These are phyloP conservation scores for Scrobipalpa costella DNA, from an alignment of 2,888 invertebrate species.

Conservation along the genomic window DNA sequence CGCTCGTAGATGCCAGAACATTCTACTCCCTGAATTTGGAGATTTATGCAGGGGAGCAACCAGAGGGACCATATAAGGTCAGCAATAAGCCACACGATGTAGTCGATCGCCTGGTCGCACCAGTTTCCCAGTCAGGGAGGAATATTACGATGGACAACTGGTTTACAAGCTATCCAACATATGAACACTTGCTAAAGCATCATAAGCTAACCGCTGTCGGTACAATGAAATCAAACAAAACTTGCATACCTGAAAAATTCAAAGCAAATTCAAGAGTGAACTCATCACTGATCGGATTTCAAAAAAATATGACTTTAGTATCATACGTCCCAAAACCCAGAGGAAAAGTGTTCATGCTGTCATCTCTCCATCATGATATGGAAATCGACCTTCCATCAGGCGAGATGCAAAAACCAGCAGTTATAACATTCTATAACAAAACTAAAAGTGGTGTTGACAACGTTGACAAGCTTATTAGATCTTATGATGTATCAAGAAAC, in stretches of 20 bases:
- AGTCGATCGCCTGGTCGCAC: conserved; percentile 29
- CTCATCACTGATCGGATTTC: conserved; percentile 27
- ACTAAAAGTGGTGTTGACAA: conserved; percentile 36
- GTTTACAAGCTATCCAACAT: conserved; percentile 24
- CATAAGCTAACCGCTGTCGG: conserved; percentile 19
- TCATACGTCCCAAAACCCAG: conserved; percentile 40
- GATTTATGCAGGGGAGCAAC: conserved; percentile 34
- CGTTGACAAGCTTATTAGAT: conserved; percentile 33
- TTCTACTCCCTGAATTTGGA: conserved; percentile 30
- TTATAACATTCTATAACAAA: conserved; percentile 33
- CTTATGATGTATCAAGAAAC: conserved; percentile 33
- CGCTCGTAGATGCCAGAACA: conserved; percentile 28
- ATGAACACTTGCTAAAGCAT: conserved; percentile 10
- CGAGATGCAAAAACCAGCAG: conserved; percentile 28
- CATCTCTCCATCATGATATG: conserved; percentile 30
- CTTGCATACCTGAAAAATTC: conserved; percentile 2
- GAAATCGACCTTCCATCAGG: conserved; percentile 28
- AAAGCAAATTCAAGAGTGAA: too few species aligned
- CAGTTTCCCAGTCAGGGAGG: conserved; percentile 26
- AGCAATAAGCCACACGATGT: conserved; percentile 32
- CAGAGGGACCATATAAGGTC: conserved; percentile 27
- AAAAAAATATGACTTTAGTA: conserved; percentile 30
- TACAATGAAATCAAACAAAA: conserved; percentile 18
- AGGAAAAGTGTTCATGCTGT: conserved; percentile 32
- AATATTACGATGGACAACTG: conserved; percentile 30